Evolutionary conservation across 2,113 vertebrate genomes (phyloP), one percentile per base, ranked within the genome.

Genomic region (Osmerus eperlanus): DNA sequence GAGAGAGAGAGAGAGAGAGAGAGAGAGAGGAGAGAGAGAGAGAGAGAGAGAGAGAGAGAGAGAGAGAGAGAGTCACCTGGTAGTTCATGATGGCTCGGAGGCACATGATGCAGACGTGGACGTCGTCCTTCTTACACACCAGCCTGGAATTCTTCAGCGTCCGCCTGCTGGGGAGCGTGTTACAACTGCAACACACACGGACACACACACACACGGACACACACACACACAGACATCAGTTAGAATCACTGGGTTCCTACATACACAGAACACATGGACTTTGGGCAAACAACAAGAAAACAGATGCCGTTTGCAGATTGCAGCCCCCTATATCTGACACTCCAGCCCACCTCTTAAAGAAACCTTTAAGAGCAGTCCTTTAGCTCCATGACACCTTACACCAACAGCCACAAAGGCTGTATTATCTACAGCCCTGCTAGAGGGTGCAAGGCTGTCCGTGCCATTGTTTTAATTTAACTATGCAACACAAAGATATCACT

Each of bases 11-110:
- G 23, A 23, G 67, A 66, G 25, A 61, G 58, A 36, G 28, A 64
- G 23, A 63, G 28, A n/a, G 15, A 36, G 15, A 32, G 25, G 23
- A 67, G 80, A 32, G 29, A 32, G 29, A 32, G 29, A 32, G 29
- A 32, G 29, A 32, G 29, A 32, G 29, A 32, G 29, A 32, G 29
- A 32, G 29, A 32, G 29, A 3, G 29, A 32, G 60, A 82, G 74
- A 83, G 32, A 36, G 32, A 36, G 32, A 36, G 32, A 36, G 32
- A 3, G 51, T 70, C 79, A 99, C 97, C 96, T 99, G 97, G 83
- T 98, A 99, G 91, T 99, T 99, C 97, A 99, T 99, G 82, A 99
- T 94, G 68, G 97, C 96, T 51, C 96, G 90, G 11, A 99, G 93
- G 75, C 97, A 99, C 90, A 99, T 95, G 87, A 99, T 97, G 85